Conservation (phyloP, 2,113 vertebrate species). For the Myrmophylax atrothorax region DNA sequence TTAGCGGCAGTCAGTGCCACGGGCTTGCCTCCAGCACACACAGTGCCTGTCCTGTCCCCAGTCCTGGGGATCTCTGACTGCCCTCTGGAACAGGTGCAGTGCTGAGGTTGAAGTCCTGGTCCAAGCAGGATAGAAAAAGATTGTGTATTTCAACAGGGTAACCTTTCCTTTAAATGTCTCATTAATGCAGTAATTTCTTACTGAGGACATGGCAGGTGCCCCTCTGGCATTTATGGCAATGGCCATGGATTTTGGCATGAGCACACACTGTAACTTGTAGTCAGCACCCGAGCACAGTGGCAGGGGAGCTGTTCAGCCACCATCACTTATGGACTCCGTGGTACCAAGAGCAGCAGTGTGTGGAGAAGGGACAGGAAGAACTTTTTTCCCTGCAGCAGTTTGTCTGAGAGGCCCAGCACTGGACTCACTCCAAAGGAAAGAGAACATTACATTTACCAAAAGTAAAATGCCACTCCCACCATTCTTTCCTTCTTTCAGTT, state of each 20-base stretch:
- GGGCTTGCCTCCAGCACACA: not conserved
- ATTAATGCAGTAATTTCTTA: not conserved
- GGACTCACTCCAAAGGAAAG: not conserved
- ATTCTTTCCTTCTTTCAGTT: not conserved
- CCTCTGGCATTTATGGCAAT: not conserved
- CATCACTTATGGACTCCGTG: fast-evolving
- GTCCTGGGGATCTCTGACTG: not conserved
- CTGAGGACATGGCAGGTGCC: fast-evolving
- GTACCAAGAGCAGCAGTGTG: not conserved
- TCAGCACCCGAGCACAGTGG: fast-evolving
- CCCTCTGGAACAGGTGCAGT: not conserved
- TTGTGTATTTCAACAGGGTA: not conserved
- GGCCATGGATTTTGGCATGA: not conserved
- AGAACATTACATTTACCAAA: not conserved
- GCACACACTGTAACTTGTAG: no score
- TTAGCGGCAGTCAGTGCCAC: not conserved
- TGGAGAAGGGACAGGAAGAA: not conserved
- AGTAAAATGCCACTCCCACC: not conserved
- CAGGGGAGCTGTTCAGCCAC: not conserved
- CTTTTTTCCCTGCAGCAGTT: not conserved
- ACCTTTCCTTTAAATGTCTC: not conserved
- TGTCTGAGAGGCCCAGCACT: not conserved
- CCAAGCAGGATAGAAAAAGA: not conserved
- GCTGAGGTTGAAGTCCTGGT: not conserved
- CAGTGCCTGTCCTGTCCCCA: not conserved